Percentiles rank a stretch among this genome's conserved stretches.
phyloP scores from a whole-genome alignment of 2,113 vertebrate genomes.

The Ptilonorhynchus violaceus region DNA sequence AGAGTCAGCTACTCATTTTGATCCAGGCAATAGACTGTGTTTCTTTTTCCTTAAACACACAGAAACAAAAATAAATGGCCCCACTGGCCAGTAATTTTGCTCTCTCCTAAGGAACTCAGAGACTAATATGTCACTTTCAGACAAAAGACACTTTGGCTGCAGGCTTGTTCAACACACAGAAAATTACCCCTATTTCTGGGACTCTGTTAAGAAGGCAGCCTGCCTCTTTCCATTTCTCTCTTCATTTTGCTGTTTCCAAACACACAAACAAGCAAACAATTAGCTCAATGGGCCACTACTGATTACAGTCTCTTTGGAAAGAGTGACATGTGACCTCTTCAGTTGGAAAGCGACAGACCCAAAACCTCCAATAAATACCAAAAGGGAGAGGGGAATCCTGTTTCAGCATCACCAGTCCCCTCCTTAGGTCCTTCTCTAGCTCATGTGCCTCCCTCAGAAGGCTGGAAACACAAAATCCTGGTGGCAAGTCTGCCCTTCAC shows the following conservation, averaged over 20 bases:
- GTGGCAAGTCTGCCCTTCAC: not conserved
- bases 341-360: not conserved
- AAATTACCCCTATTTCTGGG: not conserved
- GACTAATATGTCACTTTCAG: not conserved
- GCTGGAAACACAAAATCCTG: not conserved
- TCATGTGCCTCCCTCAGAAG: not conserved
- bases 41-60: not conserved
- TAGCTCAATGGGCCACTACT: not conserved
- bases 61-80: not conserved
- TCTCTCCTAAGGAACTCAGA: not conserved
- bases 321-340: not conserved
- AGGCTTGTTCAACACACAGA: not conserved
- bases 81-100: not conserved
- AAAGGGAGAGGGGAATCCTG: not conserved
- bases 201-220: not conserved
- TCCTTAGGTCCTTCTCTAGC: not conserved
- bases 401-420: not conserved
- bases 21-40: not conserved
- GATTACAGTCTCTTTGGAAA: not conserved
- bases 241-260: not conserved
- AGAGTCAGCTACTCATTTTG: not conserved
- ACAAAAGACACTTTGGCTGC: not conserved
- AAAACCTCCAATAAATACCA: not conserved
- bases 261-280: not conserved
- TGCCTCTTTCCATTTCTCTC: not conserved